Percentiles rank a stretch among this genome's conserved stretches.
phyloP scores from a whole-genome alignment of 1,140 invertebrate genomes.

The Gerris buenoi region DNA sequence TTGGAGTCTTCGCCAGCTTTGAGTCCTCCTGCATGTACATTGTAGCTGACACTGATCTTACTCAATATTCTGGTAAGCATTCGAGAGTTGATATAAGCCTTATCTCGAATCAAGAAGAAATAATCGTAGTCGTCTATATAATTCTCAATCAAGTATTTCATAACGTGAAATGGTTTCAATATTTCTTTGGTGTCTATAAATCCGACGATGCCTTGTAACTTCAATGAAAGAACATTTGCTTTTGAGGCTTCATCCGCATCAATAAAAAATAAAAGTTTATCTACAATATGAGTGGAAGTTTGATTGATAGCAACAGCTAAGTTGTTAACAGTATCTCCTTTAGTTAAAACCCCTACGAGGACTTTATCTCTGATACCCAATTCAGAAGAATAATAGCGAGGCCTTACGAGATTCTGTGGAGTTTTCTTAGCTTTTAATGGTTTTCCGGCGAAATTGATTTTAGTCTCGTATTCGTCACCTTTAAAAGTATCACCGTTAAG shows the following conservation, averaged over 20 bases:
- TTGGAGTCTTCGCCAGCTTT: slow-evolving; percentile 30
- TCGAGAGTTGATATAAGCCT: slow-evolving; percentile 59
- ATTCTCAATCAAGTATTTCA: slow-evolving; percentile 80
- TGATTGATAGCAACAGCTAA: slow-evolving; percentile 61
- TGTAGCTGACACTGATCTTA: slow-evolving; percentile 62
- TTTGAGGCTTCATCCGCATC: slow-evolving; percentile 48
- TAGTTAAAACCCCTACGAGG: slow-evolving; percentile 69
- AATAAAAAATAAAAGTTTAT: slow-evolving; percentile 61
- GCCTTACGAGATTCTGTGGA: slow-evolving; percentile 46
- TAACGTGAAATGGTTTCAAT: slow-evolving; percentile 60
- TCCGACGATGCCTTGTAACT: slow-evolving; percentile 56
- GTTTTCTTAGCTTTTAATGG: slow-evolving; percentile 34
- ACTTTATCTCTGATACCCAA: slow-evolving; percentile 77
- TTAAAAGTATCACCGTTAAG: background rate
- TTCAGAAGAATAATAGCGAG: slow-evolving; percentile 82
- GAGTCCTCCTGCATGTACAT: slow-evolving; percentile 56
- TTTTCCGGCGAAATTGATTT: slow-evolving; percentile 37
- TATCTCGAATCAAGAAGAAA: slow-evolving; percentile 72
- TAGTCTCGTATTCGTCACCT: slow-evolving; percentile 38
- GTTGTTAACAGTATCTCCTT: slow-evolving; percentile 48
- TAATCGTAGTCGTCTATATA: slow-evolving; percentile 79
- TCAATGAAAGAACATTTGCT: slow-evolving; percentile 39
- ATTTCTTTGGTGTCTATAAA: slow-evolving; percentile 61
- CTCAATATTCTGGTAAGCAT: slow-evolving; percentile 49
- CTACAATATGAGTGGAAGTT: slow-evolving; percentile 59